Base-by-base conservation (phyloP, 1,140 invertebrate genomes). In the Tetramorium alpestre region DNA sequence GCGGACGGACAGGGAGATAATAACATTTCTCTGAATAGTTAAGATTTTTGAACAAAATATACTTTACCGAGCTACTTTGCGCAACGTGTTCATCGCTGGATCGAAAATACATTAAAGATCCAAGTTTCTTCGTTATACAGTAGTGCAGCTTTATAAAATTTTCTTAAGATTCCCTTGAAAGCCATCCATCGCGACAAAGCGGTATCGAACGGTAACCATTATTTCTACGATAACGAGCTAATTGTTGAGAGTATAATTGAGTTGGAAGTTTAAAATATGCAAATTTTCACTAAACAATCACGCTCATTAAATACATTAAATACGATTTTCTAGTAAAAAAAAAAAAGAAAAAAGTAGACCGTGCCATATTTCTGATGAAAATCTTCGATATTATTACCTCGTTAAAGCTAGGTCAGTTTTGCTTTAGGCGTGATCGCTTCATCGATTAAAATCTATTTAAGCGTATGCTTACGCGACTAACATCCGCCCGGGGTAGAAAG, bases 401-500 rank as follows among this genome's bases (percentile, higher is more conserved):
- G 80, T 73, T 82, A 73, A 60, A 82, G 80, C 51, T 22, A 38
- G 51, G 22, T 47, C 25, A 82, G 67, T 47, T 82, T 47, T 25
- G 41, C 54, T 73, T 47, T 60, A 22, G 69, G 67, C 80, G 13
- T 73, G 65, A 73, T 73, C 67, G 80, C 51, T 73, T 58, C 80
- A 73, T 82, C 80, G 80, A 82, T 82, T 82, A 82, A 82, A 82
- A 82, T 82, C 80, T 60, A 73, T 60, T 82, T 58, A 58, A 82
- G 80, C 67, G 25, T 69, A 56, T 38, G 62, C 25, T 47, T 58
- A 73, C 67, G 80, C 18, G 54, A 82, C 22, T 82, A 82, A 73
- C 80, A 54, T 49, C 18, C 80, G 80, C 51, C 67, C 80, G 54
- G 54, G 54, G 51, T 73, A 18, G 51, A 82, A 82, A 82, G 80